A percentile compares a stretch with the other conserved stretches of the same genome.
phyloP scores from a whole-genome alignment of 2,797 vertebrate genomes.

The Xenopus petersii region DNA sequence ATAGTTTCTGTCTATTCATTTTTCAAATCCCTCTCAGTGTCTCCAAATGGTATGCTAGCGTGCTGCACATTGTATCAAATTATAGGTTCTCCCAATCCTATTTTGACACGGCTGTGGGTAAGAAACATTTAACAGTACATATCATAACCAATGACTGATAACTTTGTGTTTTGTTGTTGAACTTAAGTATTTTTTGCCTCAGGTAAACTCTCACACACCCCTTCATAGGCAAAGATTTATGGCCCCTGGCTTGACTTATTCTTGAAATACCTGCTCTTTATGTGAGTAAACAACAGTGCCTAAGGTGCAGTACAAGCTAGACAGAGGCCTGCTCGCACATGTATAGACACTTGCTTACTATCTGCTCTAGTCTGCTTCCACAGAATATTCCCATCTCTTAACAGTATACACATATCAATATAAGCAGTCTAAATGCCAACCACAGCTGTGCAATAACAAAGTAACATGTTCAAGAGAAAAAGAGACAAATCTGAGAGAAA shows the following conservation, averaged over 20 bases:
- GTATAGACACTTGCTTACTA: background rate
- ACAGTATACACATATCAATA: background rate
- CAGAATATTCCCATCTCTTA: background rate
- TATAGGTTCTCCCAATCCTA: background rate
- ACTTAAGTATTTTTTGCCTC: slow-evolving; percentile 51
- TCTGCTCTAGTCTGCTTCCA: background rate
- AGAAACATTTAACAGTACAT: background rate
- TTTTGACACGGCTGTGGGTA: background rate
- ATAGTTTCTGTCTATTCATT: no score
- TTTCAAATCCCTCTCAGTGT: no score
- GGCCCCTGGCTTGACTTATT: slow-evolving; percentile 41
- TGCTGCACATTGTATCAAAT: background rate
- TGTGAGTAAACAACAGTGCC: slow-evolving; percentile 49
- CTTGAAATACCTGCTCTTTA: slow-evolving; percentile 29
- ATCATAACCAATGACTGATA: background rate
- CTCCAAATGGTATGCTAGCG: no score
- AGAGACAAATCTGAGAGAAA: background rate
- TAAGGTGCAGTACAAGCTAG: slow-evolving; percentile 38
- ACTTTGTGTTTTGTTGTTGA: slow-evolving; percentile 35
- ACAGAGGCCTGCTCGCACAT: slow-evolving; percentile 45
- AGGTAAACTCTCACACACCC: slow-evolving; percentile 37
- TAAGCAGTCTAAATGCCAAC: no score
- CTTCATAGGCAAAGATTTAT: slow-evolving; percentile 53
- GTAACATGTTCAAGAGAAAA: no score
- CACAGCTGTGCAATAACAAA: no score